Conservation (phyloP, 2,888 invertebrate species). For the Drosophila anomalipes region DNA sequence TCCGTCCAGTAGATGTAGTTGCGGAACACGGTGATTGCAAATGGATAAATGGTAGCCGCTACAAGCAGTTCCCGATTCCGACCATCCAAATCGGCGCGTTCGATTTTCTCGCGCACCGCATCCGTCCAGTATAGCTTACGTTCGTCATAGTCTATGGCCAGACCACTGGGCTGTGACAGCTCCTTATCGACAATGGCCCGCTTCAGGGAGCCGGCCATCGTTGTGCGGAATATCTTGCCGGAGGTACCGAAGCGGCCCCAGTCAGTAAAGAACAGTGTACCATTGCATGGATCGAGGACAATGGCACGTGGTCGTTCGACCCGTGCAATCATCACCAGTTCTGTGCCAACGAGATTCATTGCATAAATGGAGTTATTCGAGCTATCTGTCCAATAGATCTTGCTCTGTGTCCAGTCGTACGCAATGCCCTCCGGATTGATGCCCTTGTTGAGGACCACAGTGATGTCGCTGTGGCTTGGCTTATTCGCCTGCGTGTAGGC, state of each 20-base stretch:
- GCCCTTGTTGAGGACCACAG: constrained; percentile 90
- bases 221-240: constrained; percentile 96
- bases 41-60: constrained; percentile 97
- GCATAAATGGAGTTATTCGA: constrained; percentile 97
- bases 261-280: constrained; percentile 97
- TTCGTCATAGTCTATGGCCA: constrained; percentile 98
- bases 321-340: constrained; percentile 95
- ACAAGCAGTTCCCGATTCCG: constrained; percentile 93
- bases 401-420: constrained; percentile 99
- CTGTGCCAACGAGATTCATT: constrained; percentile 95
- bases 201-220: constrained; percentile 98
- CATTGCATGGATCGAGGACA: constrained; percentile 98
- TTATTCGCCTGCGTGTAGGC: constrained; percentile 91
- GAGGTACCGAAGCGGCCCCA: constrained; percentile 97
- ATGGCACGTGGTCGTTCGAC: constrained; percentile 97
- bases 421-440: constrained; percentile 97
- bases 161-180: constrained; percentile 96
- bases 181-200: constrained; percentile 95
- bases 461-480: constrained; percentile 88
- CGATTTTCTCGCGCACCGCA: constrained; percentile 97
- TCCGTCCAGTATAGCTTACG: constrained; percentile 98
- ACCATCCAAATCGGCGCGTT: constrained; percentile 95
- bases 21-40: constrained; percentile 95
- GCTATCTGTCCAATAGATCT: constrained; percentile 99
- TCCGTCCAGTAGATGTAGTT: constrained; percentile 99